These are phyloP conservation scores for Mixornis gularis DNA, from an alignment of 2,113 vertebrate species.

Conservation along the genomic window DNA sequence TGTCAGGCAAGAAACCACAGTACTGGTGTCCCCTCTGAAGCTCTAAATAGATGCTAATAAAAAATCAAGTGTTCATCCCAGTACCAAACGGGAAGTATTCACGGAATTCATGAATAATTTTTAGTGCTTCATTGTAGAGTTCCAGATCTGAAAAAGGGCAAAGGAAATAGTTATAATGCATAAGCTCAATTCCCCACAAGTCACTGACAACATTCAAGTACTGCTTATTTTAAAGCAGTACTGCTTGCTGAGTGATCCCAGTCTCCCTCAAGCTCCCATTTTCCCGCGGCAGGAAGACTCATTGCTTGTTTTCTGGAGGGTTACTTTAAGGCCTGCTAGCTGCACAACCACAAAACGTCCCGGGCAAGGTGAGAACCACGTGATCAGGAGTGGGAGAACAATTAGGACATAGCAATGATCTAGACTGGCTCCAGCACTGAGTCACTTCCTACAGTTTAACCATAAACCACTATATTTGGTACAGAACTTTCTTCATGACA, in stretches of 20 bases:
- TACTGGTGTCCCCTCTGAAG: background rate
- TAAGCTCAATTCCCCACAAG: background rate
- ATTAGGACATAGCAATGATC: background rate
- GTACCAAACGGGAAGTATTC: constrained; percentile 83
- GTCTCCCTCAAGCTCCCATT: background rate
- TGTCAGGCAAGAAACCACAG: background rate
- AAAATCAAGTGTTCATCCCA: constrained; percentile 66
- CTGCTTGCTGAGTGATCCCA: background rate
- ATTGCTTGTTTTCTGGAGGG: background rate
- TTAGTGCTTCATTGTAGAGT: constrained; percentile 90
- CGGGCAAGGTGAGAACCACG: background rate
- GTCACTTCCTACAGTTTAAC: background rate
- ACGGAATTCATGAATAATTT: constrained; percentile 88
- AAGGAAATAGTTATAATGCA: background rate
- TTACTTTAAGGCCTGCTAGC: background rate
- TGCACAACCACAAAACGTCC: background rate
- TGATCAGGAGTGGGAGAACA: background rate
- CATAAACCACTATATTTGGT: background rate
- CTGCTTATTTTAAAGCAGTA: background rate
- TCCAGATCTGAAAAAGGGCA: constrained; percentile 79
- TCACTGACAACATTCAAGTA: background rate
- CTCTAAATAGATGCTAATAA: background rate
- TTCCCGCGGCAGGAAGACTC: background rate
- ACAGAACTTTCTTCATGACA: background rate
- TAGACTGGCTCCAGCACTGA: background rate